phyloP scores from a whole-genome alignment of 2,113 vertebrate species.

The Speoplatyrhinus poulsoni region DNA sequence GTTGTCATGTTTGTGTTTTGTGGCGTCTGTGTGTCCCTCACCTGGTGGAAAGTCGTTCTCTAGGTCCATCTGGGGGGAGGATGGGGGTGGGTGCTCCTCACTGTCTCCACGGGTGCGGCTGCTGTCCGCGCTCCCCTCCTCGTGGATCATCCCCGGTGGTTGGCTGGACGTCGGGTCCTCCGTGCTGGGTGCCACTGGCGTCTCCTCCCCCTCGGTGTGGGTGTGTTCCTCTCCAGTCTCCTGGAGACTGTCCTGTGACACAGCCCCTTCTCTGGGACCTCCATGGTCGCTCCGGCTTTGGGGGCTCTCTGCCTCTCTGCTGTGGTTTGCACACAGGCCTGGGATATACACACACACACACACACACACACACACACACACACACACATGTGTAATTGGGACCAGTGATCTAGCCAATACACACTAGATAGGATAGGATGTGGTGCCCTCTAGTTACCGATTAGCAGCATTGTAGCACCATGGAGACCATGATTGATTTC shows the following conservation, averaged over 20 bases:
- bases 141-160: constrained; percentile 61
- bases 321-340: constrained; percentile 85
- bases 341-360: not conserved
- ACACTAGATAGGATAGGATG: too few relatives aligned
- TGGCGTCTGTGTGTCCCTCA: constrained; percentile 51
- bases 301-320: constrained; percentile 79
- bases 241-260: not conserved
- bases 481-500: too few relatives aligned
- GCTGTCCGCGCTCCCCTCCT: constrained; percentile 58
- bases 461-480: too few relatives aligned
- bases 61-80: constrained; percentile 79
- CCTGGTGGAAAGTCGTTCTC: constrained; percentile 89
- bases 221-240: not conserved
- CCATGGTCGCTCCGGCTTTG: constrained; percentile 80
- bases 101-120: constrained; percentile 62
- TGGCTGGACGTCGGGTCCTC: constrained; percentile 70
- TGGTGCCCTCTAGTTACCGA: too few relatives aligned
- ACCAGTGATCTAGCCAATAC: too few relatives aligned
- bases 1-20: not conserved
- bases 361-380: not conserved
- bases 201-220: not conserved
- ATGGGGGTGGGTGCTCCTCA: constrained; percentile 46
- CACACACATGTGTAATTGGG: not conserved
- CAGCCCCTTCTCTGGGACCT: constrained; percentile 4
- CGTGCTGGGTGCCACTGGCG: not conserved